A percentile compares a stretch with the other conserved stretches of the same genome.
phyloP scores from a whole-genome alignment of 2,888 invertebrate species.

The Drosophila picticornis region DNA sequence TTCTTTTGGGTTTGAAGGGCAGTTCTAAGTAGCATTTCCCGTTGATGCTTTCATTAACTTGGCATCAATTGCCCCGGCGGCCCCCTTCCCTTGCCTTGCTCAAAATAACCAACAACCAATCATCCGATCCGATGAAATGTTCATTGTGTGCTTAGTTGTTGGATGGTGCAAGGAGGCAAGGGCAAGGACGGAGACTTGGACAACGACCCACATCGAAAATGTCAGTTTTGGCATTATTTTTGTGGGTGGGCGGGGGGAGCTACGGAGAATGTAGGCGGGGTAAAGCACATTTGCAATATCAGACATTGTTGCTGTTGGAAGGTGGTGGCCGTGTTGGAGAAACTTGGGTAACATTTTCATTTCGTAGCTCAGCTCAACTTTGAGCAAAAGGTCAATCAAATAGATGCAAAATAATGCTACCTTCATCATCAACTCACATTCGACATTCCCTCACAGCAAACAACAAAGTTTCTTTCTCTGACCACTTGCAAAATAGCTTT shows the following conservation, averaged over 20 bases:
- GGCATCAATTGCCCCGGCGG: slow-evolving; percentile 39
- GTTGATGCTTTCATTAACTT: slow-evolving; percentile 74
- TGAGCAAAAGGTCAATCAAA: slow-evolving; percentile 51
- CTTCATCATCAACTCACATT: slow-evolving; percentile 33
- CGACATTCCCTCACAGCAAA: slow-evolving; percentile 31
- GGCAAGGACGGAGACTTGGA: neutral
- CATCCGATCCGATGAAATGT: slow-evolving; percentile 22
- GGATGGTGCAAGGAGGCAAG: neutral
- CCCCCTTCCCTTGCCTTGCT: slow-evolving; percentile 9
- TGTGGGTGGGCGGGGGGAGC: neutral
- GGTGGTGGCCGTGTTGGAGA: slow-evolving; percentile 1
- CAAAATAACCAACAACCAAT: slow-evolving; percentile 19
- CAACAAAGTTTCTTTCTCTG: slow-evolving; percentile 26
- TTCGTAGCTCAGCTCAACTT: slow-evolving; percentile 31
- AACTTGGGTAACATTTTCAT: slow-evolving; percentile 28
- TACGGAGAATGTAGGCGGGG: neutral
- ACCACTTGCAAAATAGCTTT: slow-evolving; percentile 23
- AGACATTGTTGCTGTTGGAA: slow-evolving; percentile 23
- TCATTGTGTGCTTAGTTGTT: slow-evolving; percentile 19
- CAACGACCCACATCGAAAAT: slow-evolving; percentile 72
- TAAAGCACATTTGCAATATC: slow-evolving; percentile 26
- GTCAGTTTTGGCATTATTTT: slow-evolving; percentile 56
- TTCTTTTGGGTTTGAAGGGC: slow-evolving; percentile 32
- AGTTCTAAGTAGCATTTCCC: slow-evolving; percentile 57
- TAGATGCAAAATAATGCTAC: slow-evolving; percentile 45